Base-by-base conservation (phyloP, 2,797 vertebrate species). In the Emydoidea blandingii region DNA sequence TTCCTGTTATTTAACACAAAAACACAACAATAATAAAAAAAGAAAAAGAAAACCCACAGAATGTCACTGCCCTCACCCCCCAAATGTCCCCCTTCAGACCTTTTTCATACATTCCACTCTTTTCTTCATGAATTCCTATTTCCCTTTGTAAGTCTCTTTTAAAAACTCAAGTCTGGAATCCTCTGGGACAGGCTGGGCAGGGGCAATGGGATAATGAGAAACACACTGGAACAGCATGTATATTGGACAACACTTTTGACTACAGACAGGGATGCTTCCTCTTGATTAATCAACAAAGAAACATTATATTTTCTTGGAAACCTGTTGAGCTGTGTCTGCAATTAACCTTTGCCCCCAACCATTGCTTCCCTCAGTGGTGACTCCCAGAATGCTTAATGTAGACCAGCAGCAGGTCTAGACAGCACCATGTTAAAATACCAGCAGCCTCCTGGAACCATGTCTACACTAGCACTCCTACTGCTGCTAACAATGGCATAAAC, bases 381-480 rank as follows among this genome's bases (percentile, higher is more conserved):
- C 8, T 93, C 81, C 62, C 62, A 52, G 21, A 47, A 65, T 25
- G 34, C 81, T 72, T 89, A 82, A 72, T 80, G 88, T 94, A 91
- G 92, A 89, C 2, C 8, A 12, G 10, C 5, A 29, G 56, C 56
- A 37, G 65, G 4, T n/a, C 65, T 21, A 68, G 18, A 37, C 65
- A 41, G 41, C 59, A 56, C 29, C 23, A 88, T 2, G 34, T 44
- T 78, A 8, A 65, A 79, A 11, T 0, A 2, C n/a, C 54, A 76
- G 0, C n/a, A 9, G 0, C 2, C 1, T 41, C 25, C 78, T 0
- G 31, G 7, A 68, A 68, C 29, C 52, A 57, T 4, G 29, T 41
- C 14, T 74, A 82, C 2, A 5, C 34, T 79, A 37, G 1, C 7
- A 76, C n/a, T 37, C 29, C 18, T 54, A 86, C 83, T 9, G 41